Conservation (phyloP, 2,113 vertebrate genomes). For the Aviceda subcristata region DNA sequence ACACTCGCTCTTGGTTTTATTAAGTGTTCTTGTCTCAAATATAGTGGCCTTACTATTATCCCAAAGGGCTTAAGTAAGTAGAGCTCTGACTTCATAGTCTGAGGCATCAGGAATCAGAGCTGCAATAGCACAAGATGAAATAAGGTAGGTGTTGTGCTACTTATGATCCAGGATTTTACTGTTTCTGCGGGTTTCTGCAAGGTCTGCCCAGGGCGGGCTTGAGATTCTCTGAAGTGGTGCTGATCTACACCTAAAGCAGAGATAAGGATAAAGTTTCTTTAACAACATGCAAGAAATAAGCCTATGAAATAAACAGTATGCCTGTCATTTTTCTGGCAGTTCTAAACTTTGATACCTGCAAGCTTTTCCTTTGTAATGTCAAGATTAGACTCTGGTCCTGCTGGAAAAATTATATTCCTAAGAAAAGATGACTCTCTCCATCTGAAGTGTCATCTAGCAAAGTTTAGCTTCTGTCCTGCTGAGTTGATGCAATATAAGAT, state of each 20-base stretch:
- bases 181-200: neutral
- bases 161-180: neutral
- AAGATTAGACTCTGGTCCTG: neutral
- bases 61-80: neutral
- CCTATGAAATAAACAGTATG: neutral
- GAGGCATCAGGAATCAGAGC: neutral
- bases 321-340: neutral
- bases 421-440: neutral
- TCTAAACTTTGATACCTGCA: neutral
- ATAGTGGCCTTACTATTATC: neutral
- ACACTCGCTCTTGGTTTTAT: conserved; percentile 15
- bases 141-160: neutral
- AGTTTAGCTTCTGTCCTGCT: neutral
- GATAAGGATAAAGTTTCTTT: neutral
- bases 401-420: neutral
- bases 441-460: neutral
- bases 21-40: conserved; percentile 7
- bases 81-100: neutral
- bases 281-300: neutral
- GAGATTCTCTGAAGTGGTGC: neutral
- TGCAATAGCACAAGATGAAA: neutral
- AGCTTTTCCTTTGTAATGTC: neutral
- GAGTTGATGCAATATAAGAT: neutral
- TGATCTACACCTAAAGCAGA: neutral
- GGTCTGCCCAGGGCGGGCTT: neutral